Evolutionary conservation across 2,797 vertebrate species (phyloP), one percentile per base, ranked within the genome.

Genomic region (Hemibagrus guttatus): DNA sequence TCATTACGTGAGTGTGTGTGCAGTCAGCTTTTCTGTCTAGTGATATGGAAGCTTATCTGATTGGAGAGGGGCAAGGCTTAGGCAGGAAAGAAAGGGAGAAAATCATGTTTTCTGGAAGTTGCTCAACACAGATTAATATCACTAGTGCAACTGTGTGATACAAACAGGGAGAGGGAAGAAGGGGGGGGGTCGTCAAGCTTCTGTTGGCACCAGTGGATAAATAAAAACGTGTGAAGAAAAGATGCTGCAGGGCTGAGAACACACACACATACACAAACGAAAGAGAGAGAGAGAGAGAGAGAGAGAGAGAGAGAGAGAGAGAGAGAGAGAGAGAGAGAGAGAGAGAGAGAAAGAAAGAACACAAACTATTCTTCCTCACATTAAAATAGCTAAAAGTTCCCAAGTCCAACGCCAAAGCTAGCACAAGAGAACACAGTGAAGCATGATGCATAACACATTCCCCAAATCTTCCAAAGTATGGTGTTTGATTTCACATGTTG

Each of bases 1-100:
- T 1, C 54, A 35, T n/a, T 66, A 46, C 66, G 52, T 28, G 66
- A 84, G 46, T 11, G 35, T 28, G 83, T 78, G 9, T 54, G 78
- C 39, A 35, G 56, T 83, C 71, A 39, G 16, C 23, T 74, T 35
- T 13, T 46, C n/a, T 7, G 26, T 54, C 4, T 49, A 66, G 83
- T 49, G 78, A 88, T 76, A 87, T 82, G 61, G 16, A 71, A 52
- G 54, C 71, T 83, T 88, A 82, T 85, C 87, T 85, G n/a, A 76
- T 83, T 71, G 84, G 87, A 35, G 28, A 76, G 84, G 76, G 87
- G 87, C 63, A 63, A 88, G 84, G 87, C 87, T 88, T 85, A 61
- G 42, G 68, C 21, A 31, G 59, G 35, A 16, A 4, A 74, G 71
- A 46, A 14, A 23, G 26, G 42, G n/a, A 42, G 49, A 59, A 81